A percentile compares a stretch with the other conserved stretches of the same genome.
These are phyloP conservation scores for Silurus lanzhouensis DNA, from an alignment of 2,797 vertebrate genomes.

Conservation along the genomic window DNA sequence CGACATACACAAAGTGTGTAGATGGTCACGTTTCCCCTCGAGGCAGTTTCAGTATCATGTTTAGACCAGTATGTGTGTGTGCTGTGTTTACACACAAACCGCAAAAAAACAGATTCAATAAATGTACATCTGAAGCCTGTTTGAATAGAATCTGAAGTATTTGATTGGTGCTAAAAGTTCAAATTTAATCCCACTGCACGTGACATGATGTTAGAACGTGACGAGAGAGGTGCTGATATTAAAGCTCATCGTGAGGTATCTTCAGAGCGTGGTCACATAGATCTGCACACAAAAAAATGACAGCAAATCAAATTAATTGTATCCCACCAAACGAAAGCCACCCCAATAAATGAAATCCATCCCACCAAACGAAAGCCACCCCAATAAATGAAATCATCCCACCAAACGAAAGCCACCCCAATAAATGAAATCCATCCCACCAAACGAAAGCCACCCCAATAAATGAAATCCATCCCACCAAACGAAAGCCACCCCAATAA, in stretches of 20 bases:
- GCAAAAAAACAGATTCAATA: background rate
- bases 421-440: no score
- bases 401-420: no score
- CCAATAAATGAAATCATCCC: no score
- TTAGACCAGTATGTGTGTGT: background rate
- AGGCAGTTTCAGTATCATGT: conserved; percentile 19
- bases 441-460: no score
- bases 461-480: no score
- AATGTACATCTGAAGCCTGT: conserved; percentile 7
- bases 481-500: no score
- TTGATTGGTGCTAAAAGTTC: conserved; percentile 6
- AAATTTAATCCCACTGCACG: background rate
- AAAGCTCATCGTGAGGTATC: conserved; percentile 89
- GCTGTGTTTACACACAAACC: background rate
- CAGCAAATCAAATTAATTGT: no score
- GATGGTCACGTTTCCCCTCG: background rate
- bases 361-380: no score
- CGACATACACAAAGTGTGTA: background rate
- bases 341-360: no score
- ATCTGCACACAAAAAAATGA: conserved; percentile 72
- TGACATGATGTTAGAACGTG: background rate
- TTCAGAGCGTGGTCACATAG: conserved; percentile 91
- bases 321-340: background rate
- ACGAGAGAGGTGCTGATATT: conserved; percentile 60
- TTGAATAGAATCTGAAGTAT: background rate